A percentile compares a stretch with the other conserved stretches of the same genome.
Conservation (phyloP, 1,140 invertebrate species). For the Leguminivora glycinivorella region DNA sequence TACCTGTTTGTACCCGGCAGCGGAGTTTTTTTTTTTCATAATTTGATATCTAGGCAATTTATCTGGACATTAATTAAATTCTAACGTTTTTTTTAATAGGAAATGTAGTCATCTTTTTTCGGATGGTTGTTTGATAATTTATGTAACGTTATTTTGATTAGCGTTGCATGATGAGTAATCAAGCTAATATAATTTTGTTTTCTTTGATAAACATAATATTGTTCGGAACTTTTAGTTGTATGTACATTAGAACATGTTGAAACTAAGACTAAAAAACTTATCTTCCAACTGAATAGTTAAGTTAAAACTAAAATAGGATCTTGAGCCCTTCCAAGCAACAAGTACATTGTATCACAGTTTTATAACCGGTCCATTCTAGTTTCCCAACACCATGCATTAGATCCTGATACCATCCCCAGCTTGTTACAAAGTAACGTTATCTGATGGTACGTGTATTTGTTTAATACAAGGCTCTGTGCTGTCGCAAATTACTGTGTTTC, state of each 20-base stretch:
- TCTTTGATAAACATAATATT: too few species aligned
- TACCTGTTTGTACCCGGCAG: neutral
- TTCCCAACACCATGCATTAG: neutral
- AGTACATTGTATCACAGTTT: neutral
- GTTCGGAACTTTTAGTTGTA: too few species aligned
- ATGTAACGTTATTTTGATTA: neutral
- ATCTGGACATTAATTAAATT: neutral
- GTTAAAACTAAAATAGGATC: neutral
- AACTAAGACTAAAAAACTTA: too few species aligned
- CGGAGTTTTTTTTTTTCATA: neutral
- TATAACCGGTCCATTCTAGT: conserved; percentile 5
- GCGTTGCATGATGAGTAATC: too few species aligned
- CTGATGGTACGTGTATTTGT: conserved; percentile 1
- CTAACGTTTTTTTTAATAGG: neutral
- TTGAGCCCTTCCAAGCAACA: neutral
- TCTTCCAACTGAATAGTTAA: too few species aligned
- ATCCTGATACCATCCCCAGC: conserved; percentile 2
- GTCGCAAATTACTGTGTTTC: conserved; percentile 22
- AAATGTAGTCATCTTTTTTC: neutral
- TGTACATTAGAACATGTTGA: neutral
- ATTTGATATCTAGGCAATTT: conserved; percentile 7
- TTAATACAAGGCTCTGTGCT: conserved; percentile 14
- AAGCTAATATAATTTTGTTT: too few species aligned
- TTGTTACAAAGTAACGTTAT: neutral
- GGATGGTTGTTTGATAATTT: neutral